phyloP scores from a whole-genome alignment of 2,888 invertebrate species.

The Nowickia ferox region DNA sequence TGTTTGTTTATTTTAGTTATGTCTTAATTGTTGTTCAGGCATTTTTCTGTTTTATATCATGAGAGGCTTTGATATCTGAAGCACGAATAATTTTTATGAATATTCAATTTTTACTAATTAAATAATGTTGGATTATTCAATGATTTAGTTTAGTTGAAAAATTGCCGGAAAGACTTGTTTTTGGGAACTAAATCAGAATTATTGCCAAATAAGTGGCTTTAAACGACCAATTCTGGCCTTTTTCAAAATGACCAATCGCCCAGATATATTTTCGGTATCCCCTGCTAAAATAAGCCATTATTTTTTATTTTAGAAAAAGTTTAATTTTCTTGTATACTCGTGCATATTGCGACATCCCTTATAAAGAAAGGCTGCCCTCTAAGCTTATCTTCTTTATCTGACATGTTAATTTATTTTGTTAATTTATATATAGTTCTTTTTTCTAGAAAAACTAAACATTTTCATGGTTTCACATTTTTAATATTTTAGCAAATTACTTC shows the following conservation, averaged over 20 bases:
- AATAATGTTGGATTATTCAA: neutral
- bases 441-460: neutral
- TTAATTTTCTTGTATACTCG: too few relatives aligned
- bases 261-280: too few relatives aligned
- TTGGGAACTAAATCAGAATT: neutral
- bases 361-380: too few relatives aligned
- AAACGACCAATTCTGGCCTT: too few relatives aligned
- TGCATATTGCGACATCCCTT: too few relatives aligned
- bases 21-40: neutral
- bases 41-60: slow-evolving; percentile 5
- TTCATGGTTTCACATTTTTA: slow-evolving; percentile 17
- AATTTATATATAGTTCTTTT: neutral
- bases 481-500: slow-evolving; percentile 36
- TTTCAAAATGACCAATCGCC: too few relatives aligned
- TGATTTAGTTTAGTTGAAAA: too few relatives aligned
- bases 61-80: neutral
- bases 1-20: neutral
- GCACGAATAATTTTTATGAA: neutral
- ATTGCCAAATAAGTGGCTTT: neutral
- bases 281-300: too few relatives aligned
- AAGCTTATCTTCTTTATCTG: too few relatives aligned
- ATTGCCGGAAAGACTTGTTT: neutral
- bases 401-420: too few relatives aligned
- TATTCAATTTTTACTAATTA: slow-evolving; percentile 7
- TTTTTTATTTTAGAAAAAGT: too few relatives aligned